Percentiles rank a stretch among this genome's conserved stretches.
Evolutionary conservation across 2,888 invertebrate species (phyloP).

Genomic region (Resseliella maxima): DNA sequence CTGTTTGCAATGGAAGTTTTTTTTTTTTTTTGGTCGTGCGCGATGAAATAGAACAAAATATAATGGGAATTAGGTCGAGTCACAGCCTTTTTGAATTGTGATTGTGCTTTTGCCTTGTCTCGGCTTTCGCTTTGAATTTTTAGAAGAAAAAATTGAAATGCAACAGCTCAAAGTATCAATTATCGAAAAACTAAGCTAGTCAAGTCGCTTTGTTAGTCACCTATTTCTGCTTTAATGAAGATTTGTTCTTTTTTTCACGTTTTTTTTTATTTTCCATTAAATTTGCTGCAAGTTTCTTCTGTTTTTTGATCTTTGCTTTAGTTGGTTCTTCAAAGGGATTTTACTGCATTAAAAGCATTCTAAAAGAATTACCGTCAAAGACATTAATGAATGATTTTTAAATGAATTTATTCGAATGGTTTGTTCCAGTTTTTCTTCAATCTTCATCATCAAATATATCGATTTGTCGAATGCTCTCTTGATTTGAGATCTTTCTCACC

Average conservation of each 20-base stretch:
- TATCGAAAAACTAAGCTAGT: not conserved
- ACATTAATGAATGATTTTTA: not conserved
- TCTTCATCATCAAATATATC: not conserved
- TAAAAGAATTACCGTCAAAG: not conserved
- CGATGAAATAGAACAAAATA: not conserved
- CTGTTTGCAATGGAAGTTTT: not conserved
- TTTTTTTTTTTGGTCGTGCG: too few species aligned
- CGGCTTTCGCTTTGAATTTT: too few species aligned
- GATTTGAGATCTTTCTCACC: not conserved
- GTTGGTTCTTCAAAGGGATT: constrained; percentile 10
- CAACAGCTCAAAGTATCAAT: not conserved
- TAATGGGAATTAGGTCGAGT: not conserved
- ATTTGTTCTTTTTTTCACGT: too few species aligned
- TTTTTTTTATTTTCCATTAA: not conserved
- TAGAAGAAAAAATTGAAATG: too few species aligned
- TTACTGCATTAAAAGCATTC: not conserved
- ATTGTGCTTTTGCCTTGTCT: too few species aligned
- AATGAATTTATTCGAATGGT: not conserved
- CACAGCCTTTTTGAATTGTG: not conserved
- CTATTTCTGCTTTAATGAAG: too few species aligned
- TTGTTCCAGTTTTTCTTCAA: not conserved
- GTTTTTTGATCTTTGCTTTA: not conserved
- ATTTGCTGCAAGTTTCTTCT: not conserved
- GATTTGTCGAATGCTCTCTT: not conserved
- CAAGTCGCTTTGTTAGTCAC: not conserved